phyloP scores from a whole-genome alignment of 2,888 invertebrate genomes.

The Cyaniris semiargus region DNA sequence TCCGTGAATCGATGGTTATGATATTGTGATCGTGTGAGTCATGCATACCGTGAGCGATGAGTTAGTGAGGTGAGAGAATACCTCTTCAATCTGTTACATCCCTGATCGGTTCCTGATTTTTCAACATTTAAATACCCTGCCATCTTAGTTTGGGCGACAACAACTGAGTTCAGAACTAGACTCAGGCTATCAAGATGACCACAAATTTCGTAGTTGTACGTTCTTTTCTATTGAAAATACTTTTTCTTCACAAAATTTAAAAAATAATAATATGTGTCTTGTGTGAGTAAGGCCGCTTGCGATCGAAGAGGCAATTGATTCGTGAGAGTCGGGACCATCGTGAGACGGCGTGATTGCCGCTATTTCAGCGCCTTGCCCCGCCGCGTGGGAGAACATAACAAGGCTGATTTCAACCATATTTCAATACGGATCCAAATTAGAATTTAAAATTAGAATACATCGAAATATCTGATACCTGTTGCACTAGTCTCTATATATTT shows the following conservation, averaged over 20 bases:
- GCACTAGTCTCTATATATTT: conserved; percentile 43
- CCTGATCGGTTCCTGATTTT: no score
- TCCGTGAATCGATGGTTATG: conserved; percentile 61
- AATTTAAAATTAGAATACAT: conserved; percentile 58
- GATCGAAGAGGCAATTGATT: neutral
- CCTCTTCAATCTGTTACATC: no score
- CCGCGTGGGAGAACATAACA: conserved; percentile 71
- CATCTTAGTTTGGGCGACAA: no score
- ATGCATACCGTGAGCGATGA: conserved; percentile 50
- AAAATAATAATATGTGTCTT: no score
- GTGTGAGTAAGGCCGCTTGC: neutral
- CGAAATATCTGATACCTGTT: conserved; percentile 45
- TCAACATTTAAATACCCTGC: no score
- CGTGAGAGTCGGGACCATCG: neutral
- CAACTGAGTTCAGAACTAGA: no score
- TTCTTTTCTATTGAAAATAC: no score
- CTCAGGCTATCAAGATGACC: no score
- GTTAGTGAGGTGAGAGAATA: neutral
- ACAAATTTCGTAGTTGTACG: no score
- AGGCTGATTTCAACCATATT: conserved; percentile 69
- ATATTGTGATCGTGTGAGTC: conserved; percentile 67
- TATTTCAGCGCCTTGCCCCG: conserved; percentile 57
- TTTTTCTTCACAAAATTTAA: no score
- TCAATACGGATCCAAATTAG: conserved; percentile 59
- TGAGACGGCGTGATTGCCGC: conserved; percentile 32